These are phyloP conservation scores for Ateles fusciceps DNA, from an alignment of 2,797 vertebrate genomes.

Conservation along the genomic window DNA sequence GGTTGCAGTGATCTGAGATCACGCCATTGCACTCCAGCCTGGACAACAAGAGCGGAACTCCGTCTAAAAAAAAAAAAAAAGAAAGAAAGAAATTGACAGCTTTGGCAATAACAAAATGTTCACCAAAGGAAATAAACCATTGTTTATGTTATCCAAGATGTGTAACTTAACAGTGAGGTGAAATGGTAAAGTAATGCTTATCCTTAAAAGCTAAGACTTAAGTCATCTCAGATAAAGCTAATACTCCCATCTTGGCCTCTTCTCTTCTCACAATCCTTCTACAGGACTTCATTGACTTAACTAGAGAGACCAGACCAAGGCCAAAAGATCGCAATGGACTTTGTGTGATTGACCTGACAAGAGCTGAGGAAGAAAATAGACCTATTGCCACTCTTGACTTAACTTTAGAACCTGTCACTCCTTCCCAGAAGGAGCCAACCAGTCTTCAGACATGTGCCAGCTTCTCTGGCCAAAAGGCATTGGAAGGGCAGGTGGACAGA, in stretches of 20 bases:
- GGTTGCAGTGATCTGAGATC: too few relatives aligned
- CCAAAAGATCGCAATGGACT: rapidly evolving
- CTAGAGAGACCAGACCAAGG: constrained; percentile 72
- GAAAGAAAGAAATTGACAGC: too few relatives aligned
- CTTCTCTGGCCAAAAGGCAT: neutral
- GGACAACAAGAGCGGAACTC: too few relatives aligned
- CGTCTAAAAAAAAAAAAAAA: too few relatives aligned
- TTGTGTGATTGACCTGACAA: constrained; percentile 81
- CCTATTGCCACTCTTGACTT: constrained; percentile 59
- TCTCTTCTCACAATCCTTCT: constrained; percentile 48
- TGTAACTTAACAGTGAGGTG: neutral
- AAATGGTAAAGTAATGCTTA: constrained; percentile 14
- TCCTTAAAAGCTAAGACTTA: neutral
- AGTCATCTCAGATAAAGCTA: constrained; percentile 30
- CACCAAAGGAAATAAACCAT: neutral
- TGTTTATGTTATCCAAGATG: neutral
- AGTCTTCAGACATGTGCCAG: constrained; percentile 43
- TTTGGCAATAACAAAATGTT: constrained; percentile 23
- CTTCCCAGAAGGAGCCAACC: constrained; percentile 52
- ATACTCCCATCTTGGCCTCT: neutral
- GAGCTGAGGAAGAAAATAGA: constrained; percentile 68
- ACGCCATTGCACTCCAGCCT: too few relatives aligned
- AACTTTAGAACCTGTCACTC: neutral
- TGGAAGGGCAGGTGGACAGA: rapidly evolving
- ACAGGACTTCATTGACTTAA: constrained; percentile 86